A percentile compares a stretch with the other conserved stretches of the same genome.
These are phyloP conservation scores for Esperia sulphurella DNA, from an alignment of 2,888 invertebrate genomes.

Conservation along the genomic window DNA sequence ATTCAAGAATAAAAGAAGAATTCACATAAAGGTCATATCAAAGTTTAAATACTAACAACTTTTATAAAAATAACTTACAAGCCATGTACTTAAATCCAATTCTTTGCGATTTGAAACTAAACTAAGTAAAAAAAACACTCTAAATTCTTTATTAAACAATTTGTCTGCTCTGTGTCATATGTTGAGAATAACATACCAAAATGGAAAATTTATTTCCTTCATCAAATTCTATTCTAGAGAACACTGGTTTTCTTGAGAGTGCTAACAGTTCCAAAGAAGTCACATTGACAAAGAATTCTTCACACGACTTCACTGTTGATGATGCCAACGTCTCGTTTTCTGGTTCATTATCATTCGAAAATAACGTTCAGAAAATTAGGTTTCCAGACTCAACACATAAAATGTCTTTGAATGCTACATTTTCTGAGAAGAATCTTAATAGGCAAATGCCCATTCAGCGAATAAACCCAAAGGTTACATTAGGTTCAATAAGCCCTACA, in stretches of 20 bases:
- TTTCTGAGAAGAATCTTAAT: constrained; percentile 28
- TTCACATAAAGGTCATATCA: constrained; percentile 36
- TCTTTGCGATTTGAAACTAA: constrained; percentile 22
- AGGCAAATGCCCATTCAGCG: constrained; percentile 21
- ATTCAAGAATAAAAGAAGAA: constrained; percentile 66
- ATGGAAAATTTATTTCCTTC: constrained; percentile 64
- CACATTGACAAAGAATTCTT: constrained; percentile 60
- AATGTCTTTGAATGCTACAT: constrained; percentile 21
- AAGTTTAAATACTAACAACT: constrained; percentile 23
- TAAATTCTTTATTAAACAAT: constrained; percentile 67
- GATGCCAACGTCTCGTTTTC: constrained; percentile 38
- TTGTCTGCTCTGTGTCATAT: constrained; percentile 56
- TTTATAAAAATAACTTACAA: constrained; percentile 24
- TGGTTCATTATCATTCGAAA: constrained; percentile 33
- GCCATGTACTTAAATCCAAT: constrained; percentile 18
- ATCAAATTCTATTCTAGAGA: constrained; percentile 71
- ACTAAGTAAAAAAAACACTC: constrained; percentile 50
- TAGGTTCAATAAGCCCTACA: constrained; percentile 33
- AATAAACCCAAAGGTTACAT: constrained; percentile 28
- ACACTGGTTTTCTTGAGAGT: constrained; percentile 58
- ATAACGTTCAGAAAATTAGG: constrained; percentile 26
- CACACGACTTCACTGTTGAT: constrained; percentile 56
- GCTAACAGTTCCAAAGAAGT: constrained; percentile 57
- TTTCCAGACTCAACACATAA: constrained; percentile 19
- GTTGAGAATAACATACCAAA: constrained; percentile 44